Percentiles rank a stretch among this genome's conserved stretches.
phyloP scores from a whole-genome alignment of 2,888 invertebrate genomes.

The Rotaria macrura region DNA sequence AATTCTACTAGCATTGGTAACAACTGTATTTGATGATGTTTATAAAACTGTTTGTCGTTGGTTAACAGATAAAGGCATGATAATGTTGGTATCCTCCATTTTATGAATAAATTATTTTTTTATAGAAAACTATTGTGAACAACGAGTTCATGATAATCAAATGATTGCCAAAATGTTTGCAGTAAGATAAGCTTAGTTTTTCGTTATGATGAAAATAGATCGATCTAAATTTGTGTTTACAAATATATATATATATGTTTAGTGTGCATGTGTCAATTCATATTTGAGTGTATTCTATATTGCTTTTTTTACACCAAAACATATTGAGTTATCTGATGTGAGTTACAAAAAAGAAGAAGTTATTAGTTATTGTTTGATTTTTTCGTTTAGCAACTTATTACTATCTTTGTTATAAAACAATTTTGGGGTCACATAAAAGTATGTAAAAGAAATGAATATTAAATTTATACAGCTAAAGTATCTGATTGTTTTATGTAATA shows the following conservation, averaged over 20 bases:
- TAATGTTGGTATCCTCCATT: background rate
- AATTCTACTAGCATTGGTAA: conserved; percentile 74
- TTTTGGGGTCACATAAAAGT: conserved; percentile 78
- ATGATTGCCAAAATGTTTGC: conserved; percentile 24
- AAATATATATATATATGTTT: conserved; percentile 50
- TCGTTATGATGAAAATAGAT: background rate
- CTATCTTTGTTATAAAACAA: conserved; percentile 85
- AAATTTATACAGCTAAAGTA: no score
- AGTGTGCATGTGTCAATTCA: conserved; percentile 96
- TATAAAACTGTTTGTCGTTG: conserved; percentile 83
- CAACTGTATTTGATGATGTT: conserved; percentile 78
- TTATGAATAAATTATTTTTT: background rate
- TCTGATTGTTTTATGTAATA: no score
- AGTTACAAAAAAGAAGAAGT: conserved; percentile 39
- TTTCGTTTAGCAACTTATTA: conserved; percentile 77
- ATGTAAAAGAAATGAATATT: background rate
- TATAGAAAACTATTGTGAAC: conserved; percentile 30
- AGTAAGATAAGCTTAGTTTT: conserved; percentile 19
- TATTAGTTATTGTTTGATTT: background rate
- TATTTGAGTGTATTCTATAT: conserved; percentile 93
- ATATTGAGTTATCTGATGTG: conserved; percentile 85
- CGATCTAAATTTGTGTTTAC: background rate
- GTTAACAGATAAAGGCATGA: conserved; percentile 83
- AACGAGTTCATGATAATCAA: conserved; percentile 26
- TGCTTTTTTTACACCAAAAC: conserved; percentile 87